A percentile compares a stretch with the other conserved stretches of the same genome.
Conservation (phyloP, 2,888 invertebrate species). For the Arge pagana region DNA sequence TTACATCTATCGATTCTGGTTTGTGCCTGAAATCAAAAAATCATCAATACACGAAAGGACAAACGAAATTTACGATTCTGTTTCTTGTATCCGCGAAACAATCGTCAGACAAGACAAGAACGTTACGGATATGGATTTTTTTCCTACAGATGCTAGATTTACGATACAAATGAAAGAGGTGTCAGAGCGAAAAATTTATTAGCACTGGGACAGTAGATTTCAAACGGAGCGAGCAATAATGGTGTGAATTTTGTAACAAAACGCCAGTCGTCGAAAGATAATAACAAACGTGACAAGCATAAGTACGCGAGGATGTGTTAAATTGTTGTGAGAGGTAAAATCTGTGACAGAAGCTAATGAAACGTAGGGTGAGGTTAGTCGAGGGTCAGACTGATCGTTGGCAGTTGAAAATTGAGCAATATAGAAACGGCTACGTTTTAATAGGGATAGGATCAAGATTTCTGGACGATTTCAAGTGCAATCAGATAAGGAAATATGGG, state of each 20-base stretch:
- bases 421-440: not conserved
- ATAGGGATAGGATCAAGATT: not conserved
- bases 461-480: not conserved
- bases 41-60: constrained; percentile 12
- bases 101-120: no score
- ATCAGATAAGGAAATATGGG: constrained; percentile 6
- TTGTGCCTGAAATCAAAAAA: constrained; percentile 75
- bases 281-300: constrained; percentile 15
- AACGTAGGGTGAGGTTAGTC: constrained; percentile 28
- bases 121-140: no score
- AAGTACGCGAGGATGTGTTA: constrained; percentile 8
- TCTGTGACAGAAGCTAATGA: constrained; percentile 10
- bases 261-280: no score
- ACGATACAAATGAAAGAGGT: no score
- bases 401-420: not conserved
- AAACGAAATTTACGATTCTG: not conserved
- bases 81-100: no score
- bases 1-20: constrained; percentile 93
- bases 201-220: no score
- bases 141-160: no score
- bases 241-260: no score
- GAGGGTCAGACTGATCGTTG: constrained; percentile 10
- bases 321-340: constrained; percentile 19
- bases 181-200: no score
- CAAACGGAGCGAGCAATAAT: no score